Evolutionary conservation across 2,113 vertebrate genomes (phyloP).

Genomic region (Motacilla alba): DNA sequence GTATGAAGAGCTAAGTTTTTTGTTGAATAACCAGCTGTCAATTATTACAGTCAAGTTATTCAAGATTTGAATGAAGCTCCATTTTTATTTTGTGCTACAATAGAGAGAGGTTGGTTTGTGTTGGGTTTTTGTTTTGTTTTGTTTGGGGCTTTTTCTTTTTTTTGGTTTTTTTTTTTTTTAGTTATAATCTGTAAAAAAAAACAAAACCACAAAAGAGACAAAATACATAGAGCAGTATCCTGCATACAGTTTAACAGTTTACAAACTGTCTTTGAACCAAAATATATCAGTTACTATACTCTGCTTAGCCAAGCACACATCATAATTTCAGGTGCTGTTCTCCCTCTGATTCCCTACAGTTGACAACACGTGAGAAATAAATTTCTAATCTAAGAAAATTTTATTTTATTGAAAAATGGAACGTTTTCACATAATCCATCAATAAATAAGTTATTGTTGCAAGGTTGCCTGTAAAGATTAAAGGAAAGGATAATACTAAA

Average conservation of each 20-base stretch:
- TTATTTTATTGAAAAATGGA: conserved; percentile 47
- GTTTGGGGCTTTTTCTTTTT: not conserved
- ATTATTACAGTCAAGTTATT: conserved; percentile 32
- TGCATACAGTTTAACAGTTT: conserved; percentile 69
- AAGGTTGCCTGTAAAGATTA: conserved; percentile 51
- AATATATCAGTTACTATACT: conserved; percentile 49
- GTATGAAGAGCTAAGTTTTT: conserved; percentile 50
- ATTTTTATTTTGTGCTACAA: conserved; percentile 52
- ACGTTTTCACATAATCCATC: conserved; percentile 47
- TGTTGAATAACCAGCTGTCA: conserved; percentile 47
- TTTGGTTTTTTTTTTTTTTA: not conserved
- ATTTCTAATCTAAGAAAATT: conserved; percentile 47
- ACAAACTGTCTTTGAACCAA: conserved; percentile 71
- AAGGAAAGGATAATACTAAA: conserved; percentile 49
- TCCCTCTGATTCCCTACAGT: conserved; percentile 12
- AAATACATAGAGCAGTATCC: conserved; percentile 45
- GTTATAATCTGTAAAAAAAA: not conserved
- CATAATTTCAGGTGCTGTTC: conserved; percentile 64
- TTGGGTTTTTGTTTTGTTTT: not conserved
- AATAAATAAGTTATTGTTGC: conserved; percentile 30
- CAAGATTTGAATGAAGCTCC: conserved; percentile 40
- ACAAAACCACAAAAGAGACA: not conserved
- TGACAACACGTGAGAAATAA: conserved; percentile 29
- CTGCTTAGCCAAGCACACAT: conserved; percentile 39
- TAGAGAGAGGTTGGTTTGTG: not conserved